phyloP scores from a whole-genome alignment of 2,888 invertebrate species.

The Podotricha telesiphe region DNA sequence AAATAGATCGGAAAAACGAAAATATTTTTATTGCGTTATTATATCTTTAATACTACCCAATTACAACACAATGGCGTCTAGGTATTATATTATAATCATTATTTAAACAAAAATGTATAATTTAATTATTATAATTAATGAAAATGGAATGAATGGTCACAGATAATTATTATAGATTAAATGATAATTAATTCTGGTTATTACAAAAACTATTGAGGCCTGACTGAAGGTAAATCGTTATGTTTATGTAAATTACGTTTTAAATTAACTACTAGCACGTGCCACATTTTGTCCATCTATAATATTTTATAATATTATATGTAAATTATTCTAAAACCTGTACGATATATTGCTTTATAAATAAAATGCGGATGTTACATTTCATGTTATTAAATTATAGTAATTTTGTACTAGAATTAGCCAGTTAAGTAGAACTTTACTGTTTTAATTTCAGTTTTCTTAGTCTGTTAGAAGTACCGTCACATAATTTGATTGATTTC shows the following conservation, averaged over 20 bases:
- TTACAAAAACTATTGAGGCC: conserved; percentile 9
- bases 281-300: background rate
- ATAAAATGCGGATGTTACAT: conserved; percentile 18
- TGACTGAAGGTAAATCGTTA: conserved; percentile 1
- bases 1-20: too few species aligned
- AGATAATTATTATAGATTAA: background rate
- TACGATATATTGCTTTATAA: background rate
- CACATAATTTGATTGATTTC: background rate
- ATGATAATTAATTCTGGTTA: conserved; percentile 4
- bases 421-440: too few species aligned
- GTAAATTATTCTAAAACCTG: background rate
- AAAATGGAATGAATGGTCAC: background rate
- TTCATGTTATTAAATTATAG: background rate
- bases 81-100: background rate
- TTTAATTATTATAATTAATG: conserved; percentile 5
- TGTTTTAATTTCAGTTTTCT: too few species aligned
- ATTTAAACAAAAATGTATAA: background rate
- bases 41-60: too few species aligned
- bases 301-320: background rate
- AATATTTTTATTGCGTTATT: too few species aligned
- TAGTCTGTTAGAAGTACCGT: too few species aligned
- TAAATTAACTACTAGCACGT: background rate
- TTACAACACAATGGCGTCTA: too few species aligned
- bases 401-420: too few species aligned
- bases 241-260: conserved; percentile 8